Percentiles rank a stretch among this genome's conserved stretches.
Conservation (phyloP, 1,140 invertebrate genomes). For the Oryctes rhinoceros region DNA sequence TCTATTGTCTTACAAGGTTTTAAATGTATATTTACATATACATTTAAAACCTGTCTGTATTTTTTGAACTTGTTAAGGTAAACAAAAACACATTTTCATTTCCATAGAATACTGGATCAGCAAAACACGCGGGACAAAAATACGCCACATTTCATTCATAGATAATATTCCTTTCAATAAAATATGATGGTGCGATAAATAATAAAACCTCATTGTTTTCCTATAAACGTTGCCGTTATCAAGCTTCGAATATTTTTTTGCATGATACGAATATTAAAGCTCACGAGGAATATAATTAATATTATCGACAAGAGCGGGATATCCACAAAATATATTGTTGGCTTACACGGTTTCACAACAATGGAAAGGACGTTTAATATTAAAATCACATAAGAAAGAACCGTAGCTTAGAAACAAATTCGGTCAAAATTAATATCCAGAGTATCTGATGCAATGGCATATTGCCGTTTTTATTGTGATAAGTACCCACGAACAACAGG, state of each 20-base stretch:
- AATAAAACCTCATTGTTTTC: slow-evolving; percentile 13
- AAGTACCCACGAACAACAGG: too few species aligned
- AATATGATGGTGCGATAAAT: background rate
- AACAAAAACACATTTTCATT: background rate
- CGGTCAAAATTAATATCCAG: too few species aligned
- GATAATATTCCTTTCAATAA: background rate
- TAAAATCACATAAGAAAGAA: background rate
- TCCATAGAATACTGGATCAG: background rate
- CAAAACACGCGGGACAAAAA: background rate
- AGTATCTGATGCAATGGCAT: too few species aligned
- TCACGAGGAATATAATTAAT: slow-evolving; percentile 8
- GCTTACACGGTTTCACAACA: background rate
- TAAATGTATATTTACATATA: too few species aligned
- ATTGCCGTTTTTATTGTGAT: too few species aligned
- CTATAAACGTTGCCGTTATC: background rate
- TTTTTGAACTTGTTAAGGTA: background rate
- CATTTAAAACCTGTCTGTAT: too few species aligned
- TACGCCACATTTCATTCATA: background rate
- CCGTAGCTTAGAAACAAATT: background rate
- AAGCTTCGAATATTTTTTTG: background rate
- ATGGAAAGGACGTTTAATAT: background rate
- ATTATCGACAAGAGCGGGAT: slow-evolving; percentile 1
- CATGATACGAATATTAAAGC: background rate
- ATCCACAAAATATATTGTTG: background rate
- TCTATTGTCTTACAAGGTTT: too few species aligned